Base-by-base conservation (phyloP, 2,888 invertebrate species). In the Myopa tessellatipennis region DNA sequence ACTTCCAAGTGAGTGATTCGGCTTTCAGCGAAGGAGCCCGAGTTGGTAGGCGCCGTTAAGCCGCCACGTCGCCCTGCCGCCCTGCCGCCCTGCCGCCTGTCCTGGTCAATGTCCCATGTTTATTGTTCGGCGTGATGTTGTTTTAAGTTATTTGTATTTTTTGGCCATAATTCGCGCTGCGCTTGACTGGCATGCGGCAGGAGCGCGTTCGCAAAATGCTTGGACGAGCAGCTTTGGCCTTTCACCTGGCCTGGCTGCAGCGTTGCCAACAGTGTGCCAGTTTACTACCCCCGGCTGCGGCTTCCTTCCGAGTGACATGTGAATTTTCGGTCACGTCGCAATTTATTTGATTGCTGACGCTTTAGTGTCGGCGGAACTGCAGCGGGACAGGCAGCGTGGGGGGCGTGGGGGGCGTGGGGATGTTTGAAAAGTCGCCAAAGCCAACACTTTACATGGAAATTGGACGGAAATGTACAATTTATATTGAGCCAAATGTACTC, bases 311-410 rank as follows among this genome's bases (percentile, higher is more conserved):
- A 75, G 68, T 75, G 69, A 75, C 69, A 75, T 75, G 75, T 69
- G 75, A 75, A 69, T 75, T 69, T 75, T 75, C 75, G 75, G 75
- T 75, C 75, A 75, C 75, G 75, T 75, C 75, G 75, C 75, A 75
- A 75, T 75, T 75, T 75, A 75, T 75, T 75, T 68, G 75, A 75
- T 75, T 75, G 75, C 69, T 65, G 75, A 75, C 75, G 75, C 75
- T 75, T 75, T 75, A 68, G 69, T 74, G 65, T 74, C 65, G 74
- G 52, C 74, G 65, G 34, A 65, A 60, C 36, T 71, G 52, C 55
- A 55, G 71, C 72, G 38, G 14, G 38, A 16, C 36, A 26, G 63
- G 18, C 36, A 67, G 38, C 38, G 34, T 12, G n/a, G 10, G 34
- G 16, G 10, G 45, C 16, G 10, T 12, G 5, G 5, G 10, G 5